A percentile compares a stretch with the other conserved stretches of the same genome.
These are phyloP conservation scores for Pseudochirops corinnae DNA, from an alignment of 2,797 vertebrate genomes.

Conservation along the genomic window DNA sequence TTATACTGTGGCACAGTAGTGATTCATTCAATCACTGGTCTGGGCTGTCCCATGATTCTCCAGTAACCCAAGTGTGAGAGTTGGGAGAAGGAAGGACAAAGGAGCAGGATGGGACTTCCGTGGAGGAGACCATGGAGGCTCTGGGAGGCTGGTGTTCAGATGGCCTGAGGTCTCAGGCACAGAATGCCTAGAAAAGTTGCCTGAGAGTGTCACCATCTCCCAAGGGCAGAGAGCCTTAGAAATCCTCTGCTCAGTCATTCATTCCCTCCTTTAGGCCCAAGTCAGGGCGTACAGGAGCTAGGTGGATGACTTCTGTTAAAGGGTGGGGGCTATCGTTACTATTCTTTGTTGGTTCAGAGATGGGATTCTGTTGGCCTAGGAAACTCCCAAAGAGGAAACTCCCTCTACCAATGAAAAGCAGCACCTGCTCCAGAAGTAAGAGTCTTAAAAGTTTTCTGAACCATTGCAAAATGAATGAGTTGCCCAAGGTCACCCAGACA, in stretches of 20 bases:
- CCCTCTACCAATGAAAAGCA: neutral
- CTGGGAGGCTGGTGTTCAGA: neutral
- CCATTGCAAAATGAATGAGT: neutral
- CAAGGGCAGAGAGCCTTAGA: neutral
- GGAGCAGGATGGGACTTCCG: neutral
- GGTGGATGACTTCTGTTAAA: neutral
- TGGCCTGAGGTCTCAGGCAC: neutral
- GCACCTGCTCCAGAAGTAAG: neutral
- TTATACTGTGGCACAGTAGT: neutral
- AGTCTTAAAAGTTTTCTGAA: neutral
- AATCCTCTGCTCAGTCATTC: neutral
- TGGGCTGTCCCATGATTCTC: neutral
- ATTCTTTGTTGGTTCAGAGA: neutral
- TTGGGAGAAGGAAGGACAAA: neutral
- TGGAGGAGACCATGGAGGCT: neutral
- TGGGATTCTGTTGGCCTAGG: neutral
- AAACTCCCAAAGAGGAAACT: neutral
- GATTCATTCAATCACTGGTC: neutral
- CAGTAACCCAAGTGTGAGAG: neutral
- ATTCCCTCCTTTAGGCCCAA: neutral
- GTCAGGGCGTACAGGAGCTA: neutral
- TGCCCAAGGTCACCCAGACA: neutral
- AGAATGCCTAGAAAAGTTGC: neutral
- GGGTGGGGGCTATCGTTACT: too few relatives aligned
- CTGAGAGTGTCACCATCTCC: neutral